Base-by-base conservation (phyloP, 2,888 invertebrate genomes). In the Dendrolimus pini region DNA sequence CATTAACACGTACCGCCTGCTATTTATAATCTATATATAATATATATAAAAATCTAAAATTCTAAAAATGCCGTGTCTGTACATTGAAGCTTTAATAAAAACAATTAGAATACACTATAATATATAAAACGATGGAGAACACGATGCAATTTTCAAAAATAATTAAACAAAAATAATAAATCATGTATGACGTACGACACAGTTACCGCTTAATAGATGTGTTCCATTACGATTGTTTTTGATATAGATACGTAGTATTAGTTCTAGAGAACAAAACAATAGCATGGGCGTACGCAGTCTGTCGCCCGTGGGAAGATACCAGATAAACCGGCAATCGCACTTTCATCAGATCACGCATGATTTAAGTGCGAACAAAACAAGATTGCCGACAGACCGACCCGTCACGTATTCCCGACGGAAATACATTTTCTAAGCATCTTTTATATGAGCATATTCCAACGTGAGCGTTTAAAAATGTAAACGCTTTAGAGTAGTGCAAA, bases 311-410 rank as follows among this genome's bases (percentile, higher is more conserved):
- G 81, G 87, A 87, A 87, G 83, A 84, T 80, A 65, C 60, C 62
- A 75, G 85, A 85, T 86, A 85, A 74, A 70, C 62, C 69, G 68
- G 76, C 79, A 80, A 80, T 82, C 78, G 81, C 78, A 83, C 85
- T 86, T 88, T 89, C 87, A 84, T 83, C 83, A 72, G 75, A 86
- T 81, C 82, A 84, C 80, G 83, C 82, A 80, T 87, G 85, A 87
- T 87, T 83, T 83, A 86, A 83, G 81, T 84, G 87, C 72, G 85
- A 85, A 83, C 61, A 74, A 71, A 77, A 85, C 84, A 87, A 84
- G 69, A 74, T 69, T 69, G 54, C 59, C 55, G 59, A 61, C 58
- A 72, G 71, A 73, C 68, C 68, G 71, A 55, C 52, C 47, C 47
- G 47, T 47, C 47, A 47, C 47, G 47, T 47, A 7, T 47, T 8